A percentile compares a stretch with the other conserved stretches of the same genome.
Evolutionary conservation across 2,113 vertebrate species (phyloP).

Genomic region (Lepus americanus): DNA sequence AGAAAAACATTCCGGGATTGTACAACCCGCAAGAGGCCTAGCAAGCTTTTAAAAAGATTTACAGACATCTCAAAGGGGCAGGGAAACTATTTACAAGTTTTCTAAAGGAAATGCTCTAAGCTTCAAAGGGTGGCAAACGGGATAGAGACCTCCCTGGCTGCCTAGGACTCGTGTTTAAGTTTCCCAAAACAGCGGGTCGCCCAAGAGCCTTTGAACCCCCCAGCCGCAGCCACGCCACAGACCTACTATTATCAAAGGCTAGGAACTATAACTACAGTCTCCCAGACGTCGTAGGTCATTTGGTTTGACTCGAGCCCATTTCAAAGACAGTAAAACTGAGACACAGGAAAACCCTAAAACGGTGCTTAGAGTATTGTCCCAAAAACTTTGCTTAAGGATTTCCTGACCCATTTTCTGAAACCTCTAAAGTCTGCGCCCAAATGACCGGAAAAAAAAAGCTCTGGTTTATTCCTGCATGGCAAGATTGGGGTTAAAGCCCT

Average conservation of each 20-base stretch:
- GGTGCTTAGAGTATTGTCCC: background rate
- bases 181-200: background rate
- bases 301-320: conserved; percentile 29
- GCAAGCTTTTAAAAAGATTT: conserved; percentile 26
- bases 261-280: background rate
- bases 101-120: conserved; percentile 54
- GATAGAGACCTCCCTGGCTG: background rate
- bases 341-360: conserved; percentile 23
- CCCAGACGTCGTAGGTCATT: background rate
- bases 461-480: background rate
- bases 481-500: conserved; percentile 48
- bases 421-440: background rate
- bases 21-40: conserved; percentile 40
- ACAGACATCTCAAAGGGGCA: background rate
- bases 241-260: conserved; percentile 8
- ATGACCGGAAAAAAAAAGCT: background rate
- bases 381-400: conserved; percentile 3
- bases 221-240: background rate
- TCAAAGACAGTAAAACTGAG: conserved; percentile 66
- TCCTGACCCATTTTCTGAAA: background rate
- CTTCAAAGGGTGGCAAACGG: background rate
- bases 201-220: background rate
- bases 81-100: conserved; percentile 36
- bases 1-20: background rate
- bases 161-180: conserved; percentile 37